Base-by-base conservation (phyloP, 23 tunicate genomes). In the Halocynthia aurantium region DNA sequence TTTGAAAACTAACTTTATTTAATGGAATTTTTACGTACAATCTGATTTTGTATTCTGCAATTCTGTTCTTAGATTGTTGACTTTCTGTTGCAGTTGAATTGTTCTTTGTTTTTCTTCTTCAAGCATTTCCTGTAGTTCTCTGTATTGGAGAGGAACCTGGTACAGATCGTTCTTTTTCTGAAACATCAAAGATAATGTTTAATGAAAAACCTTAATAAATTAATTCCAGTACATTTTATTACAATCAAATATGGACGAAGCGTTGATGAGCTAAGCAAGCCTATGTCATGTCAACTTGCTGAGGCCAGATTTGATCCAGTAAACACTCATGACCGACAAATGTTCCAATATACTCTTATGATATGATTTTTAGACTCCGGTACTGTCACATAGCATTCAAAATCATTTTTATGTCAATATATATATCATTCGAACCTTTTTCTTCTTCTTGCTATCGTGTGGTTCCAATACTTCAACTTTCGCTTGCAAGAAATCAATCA, bases 91-190 rank as follows among this genome's bases (percentile, higher is more conserved):
- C 53, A 92, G 69, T 56, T 72, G 76, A 11, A 92, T 82, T 10
- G 86, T 92, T 17, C 87, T 52, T n/a, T 86, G 22, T 61, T 92
- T 92, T 61, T 85, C 88, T 74, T 86, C 98, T 17, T 92, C 98
- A 44, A 92, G 69, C 69, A 92, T 71, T 60, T 82, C 98, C 10
- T 81, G 70, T 0, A 92, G 66, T 70, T 92, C 98, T 17, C 91
- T 71, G 70, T 92, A 92, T 69, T 92, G 98, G 75, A 92, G 67
- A 11, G 98, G 98, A 49, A 90, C 92, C 75, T 92, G 91, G 63
- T 92, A 92, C n/a, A 86, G 67, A 12, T 81, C 84, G 19, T 82
- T 76, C 84, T 85, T 85, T 62, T 92, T 86, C 81, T 81, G 22
- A 6, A 49, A 6, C 64, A 22, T 22, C 22, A n/a, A 12, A 18